Conservation (phyloP, 2,113 vertebrate species). For the Coryphaenoides rupestris region DNA sequence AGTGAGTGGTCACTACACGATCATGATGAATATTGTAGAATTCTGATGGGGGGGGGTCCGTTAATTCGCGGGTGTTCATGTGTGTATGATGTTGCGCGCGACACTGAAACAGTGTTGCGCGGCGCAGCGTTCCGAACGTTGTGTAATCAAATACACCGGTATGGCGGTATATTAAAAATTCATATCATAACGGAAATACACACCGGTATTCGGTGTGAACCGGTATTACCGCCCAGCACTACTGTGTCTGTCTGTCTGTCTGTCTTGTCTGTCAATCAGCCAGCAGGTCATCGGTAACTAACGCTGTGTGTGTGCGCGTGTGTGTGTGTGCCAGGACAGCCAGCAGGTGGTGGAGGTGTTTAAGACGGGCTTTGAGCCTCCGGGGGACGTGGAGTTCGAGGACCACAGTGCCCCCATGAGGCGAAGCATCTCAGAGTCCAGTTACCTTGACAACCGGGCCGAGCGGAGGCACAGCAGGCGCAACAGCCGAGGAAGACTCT, state of each 20-base stretch:
- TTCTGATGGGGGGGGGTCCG: no score
- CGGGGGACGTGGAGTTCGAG: slow-evolving; percentile 89
- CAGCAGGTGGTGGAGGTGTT: slow-evolving; percentile 88
- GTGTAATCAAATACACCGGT: no score
- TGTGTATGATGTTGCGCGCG: no score
- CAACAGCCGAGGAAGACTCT: slow-evolving; percentile 84
- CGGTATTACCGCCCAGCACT: no score
- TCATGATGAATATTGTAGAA: no score
- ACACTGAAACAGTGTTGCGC: no score
- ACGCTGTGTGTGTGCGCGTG: neutral
- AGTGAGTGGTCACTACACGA: no score
- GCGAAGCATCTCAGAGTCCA: slow-evolving; percentile 86
- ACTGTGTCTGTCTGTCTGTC: neutral
- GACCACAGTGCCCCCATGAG: slow-evolving; percentile 90
- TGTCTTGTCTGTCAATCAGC: neutral
- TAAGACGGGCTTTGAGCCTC: slow-evolving; percentile 92
- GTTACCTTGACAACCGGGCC: slow-evolving; percentile 83
- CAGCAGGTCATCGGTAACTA: neutral
- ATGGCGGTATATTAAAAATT: no score
- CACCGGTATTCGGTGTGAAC: no score
- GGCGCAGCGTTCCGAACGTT: no score
- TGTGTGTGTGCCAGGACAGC: slow-evolving; percentile 78
- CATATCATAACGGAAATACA: no score
- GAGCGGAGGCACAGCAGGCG: slow-evolving; percentile 80
- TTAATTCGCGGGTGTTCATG: no score